Conservation (phyloP, 2,888 invertebrate species). For the Chalcosyrphus nemorum region DNA sequence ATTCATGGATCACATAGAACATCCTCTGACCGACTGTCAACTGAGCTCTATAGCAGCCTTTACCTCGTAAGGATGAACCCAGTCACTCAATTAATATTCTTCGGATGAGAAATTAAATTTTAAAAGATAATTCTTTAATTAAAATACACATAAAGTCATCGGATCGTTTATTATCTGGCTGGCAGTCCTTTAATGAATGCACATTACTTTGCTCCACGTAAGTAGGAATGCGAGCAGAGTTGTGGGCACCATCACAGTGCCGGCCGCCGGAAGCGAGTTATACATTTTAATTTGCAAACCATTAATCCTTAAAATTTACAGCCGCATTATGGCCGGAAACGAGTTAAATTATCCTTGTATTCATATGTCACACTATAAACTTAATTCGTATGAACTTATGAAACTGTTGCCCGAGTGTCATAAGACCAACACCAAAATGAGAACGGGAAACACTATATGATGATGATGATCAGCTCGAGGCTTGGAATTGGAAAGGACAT, state of each 20-base stretch:
- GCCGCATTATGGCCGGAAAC: conserved; percentile 44
- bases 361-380: background rate
- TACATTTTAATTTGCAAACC: conserved; percentile 50
- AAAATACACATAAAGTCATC: conserved; percentile 44
- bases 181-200: conserved; percentile 56
- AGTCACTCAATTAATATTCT: conserved; percentile 26
- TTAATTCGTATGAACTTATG: conserved; percentile 1
- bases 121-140: conserved; percentile 63
- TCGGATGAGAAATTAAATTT: conserved; percentile 55
- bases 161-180: conserved; percentile 44
- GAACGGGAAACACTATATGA: background rate
- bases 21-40: no score
- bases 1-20: no score
- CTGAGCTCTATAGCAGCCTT: no score
- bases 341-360: conserved; percentile 28
- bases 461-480: background rate
- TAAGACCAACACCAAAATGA: background rate
- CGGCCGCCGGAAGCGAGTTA: background rate
- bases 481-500: background rate
- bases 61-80: conserved; percentile 12
- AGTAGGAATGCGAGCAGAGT: no score
- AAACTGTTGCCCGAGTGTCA: background rate
- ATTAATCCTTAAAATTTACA: conserved; percentile 66
- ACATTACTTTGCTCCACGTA: conserved; percentile 24
- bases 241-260: no score